Evolutionary conservation across 2,797 vertebrate species (phyloP).

Genomic region (Typhlichthys eigenmanni): DNA sequence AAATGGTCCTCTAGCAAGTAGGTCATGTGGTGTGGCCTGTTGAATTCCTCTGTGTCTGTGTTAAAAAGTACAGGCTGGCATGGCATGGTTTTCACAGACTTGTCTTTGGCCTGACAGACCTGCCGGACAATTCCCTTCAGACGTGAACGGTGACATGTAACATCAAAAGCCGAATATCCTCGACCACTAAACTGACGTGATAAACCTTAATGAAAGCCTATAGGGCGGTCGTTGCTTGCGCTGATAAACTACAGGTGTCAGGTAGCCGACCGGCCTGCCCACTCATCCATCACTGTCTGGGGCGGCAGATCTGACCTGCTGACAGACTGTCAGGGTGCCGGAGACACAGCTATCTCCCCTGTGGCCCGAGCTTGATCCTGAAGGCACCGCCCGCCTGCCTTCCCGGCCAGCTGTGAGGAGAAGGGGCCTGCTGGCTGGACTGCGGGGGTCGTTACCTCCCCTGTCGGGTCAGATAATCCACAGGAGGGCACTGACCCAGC

Average conservation of each 20-base stretch:
- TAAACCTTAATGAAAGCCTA: too few species aligned
- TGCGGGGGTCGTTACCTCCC: slow-evolving; percentile 59
- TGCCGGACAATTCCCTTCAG: too few species aligned
- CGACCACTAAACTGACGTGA: too few species aligned
- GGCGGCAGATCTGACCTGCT: slow-evolving; percentile 41
- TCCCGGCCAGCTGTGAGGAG: slow-evolving; percentile 23
- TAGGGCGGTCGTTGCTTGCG: too few species aligned
- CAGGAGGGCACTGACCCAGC: slow-evolving; percentile 55
- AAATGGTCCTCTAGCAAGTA: background rate
- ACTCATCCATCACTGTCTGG: slow-evolving; percentile 49
- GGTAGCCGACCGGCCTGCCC: slow-evolving; percentile 14
- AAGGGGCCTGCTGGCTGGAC: slow-evolving; percentile 48
- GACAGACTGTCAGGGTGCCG: slow-evolving; percentile 59
- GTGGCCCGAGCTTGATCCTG: slow-evolving; percentile 48
- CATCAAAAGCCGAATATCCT: too few species aligned
- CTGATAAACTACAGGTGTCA: slow-evolving; percentile 6
- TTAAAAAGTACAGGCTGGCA: slow-evolving; percentile 1
- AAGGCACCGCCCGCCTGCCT: slow-evolving; percentile 37
- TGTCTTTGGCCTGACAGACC: too few species aligned
- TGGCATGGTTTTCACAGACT: too few species aligned
- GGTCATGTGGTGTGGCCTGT: too few species aligned
- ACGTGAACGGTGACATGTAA: too few species aligned
- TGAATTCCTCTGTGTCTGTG: slow-evolving; percentile 4
- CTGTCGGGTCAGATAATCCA: slow-evolving; percentile 65
- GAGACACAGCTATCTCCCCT: slow-evolving; percentile 72